A percentile compares a stretch with the other conserved stretches of the same genome.
phyloP scores from a whole-genome alignment of 92 coral and sea anemone genomes.

The Zoanthus gigantus region DNA sequence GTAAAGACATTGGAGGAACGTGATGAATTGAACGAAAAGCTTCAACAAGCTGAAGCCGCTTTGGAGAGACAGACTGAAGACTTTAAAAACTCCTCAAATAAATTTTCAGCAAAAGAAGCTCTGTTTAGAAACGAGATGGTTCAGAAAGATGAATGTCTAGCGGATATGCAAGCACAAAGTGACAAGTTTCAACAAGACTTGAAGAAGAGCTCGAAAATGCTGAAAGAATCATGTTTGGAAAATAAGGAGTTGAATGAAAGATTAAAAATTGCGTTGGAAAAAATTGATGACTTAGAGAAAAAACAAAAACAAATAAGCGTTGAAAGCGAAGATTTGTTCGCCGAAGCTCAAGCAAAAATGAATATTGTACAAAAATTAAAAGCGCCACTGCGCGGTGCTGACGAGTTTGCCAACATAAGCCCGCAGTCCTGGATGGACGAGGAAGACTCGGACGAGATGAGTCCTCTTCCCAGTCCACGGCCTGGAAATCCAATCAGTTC shows the following conservation, averaged over 20 bases:
- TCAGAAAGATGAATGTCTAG: constrained; percentile 61
- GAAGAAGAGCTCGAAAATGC: constrained; percentile 61
- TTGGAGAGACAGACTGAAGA: constrained; percentile 62
- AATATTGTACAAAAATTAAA: constrained; percentile 80
- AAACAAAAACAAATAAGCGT: constrained; percentile 64
- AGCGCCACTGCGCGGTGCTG: constrained; percentile 69
- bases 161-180: constrained; percentile 47
- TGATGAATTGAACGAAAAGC: constrained; percentile 55
- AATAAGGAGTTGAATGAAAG: constrained; percentile 71
- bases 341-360: constrained; percentile 89
- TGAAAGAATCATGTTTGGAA: constrained; percentile 67
- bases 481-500: constrained; percentile 58
- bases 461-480: constrained; percentile 54
- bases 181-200: constrained; percentile 65
- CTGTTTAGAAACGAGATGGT: constrained; percentile 43
- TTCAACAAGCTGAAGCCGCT: constrained; percentile 61
- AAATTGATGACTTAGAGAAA: constrained; percentile 68
- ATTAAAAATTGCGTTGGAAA: constrained; percentile 57
- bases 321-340: constrained; percentile 78
- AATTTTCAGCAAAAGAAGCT: constrained; percentile 67
- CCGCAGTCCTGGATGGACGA: constrained; percentile 49
- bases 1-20: constrained; percentile 58
- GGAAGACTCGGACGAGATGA: constrained; percentile 61
- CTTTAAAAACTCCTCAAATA: constrained; percentile 59
- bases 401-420: constrained; percentile 69